Evolutionary conservation across 1,140 invertebrate species (phyloP).

Genomic region (Drosophila quadrilineata): DNA sequence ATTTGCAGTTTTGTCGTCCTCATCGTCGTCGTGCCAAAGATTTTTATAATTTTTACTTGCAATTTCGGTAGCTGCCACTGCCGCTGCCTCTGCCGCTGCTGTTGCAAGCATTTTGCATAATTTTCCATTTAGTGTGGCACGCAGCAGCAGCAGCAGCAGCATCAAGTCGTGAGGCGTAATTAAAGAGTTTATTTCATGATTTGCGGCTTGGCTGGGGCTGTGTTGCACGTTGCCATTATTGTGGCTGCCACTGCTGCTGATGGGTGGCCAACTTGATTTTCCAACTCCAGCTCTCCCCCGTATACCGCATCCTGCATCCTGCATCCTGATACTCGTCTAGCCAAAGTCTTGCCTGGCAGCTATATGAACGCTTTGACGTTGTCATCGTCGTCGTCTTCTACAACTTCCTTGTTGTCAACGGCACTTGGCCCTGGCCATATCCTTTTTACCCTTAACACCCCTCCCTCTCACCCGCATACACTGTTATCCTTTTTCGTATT

Average conservation of each 20-base stretch:
- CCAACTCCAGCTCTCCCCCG: slow-evolving; percentile 59
- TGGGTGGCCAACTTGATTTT: slow-evolving; percentile 74
- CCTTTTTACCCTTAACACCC: too few relatives aligned
- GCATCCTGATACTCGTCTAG: too few relatives aligned
- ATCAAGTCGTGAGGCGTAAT: slow-evolving; percentile 71
- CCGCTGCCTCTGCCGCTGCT: slow-evolving; percentile 17
- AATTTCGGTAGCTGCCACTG: slow-evolving; percentile 65
- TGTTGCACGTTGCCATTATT: slow-evolving; percentile 9
- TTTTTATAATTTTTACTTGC: slow-evolving; percentile 75
- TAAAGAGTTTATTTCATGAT: slow-evolving; percentile 79
- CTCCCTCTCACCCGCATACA: slow-evolving; percentile 3
- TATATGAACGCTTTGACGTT: too few relatives aligned
- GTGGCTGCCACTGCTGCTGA: slow-evolving; percentile 31
- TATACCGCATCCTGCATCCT: slow-evolving; percentile 52
- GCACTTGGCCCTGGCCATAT: too few relatives aligned
- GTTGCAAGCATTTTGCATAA: slow-evolving; percentile 67
- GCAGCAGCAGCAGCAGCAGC: background rate
- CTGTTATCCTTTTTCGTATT: slow-evolving; percentile 61
- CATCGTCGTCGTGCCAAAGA: slow-evolving; percentile 68
- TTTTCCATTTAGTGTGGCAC: slow-evolving; percentile 71
- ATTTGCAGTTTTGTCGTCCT: slow-evolving; percentile 75
- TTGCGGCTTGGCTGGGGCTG: slow-evolving; percentile 55
- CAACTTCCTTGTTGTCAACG: too few relatives aligned
- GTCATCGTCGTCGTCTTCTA: too few relatives aligned
- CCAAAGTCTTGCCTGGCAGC: too few relatives aligned